phyloP scores from a whole-genome alignment of 2,797 vertebrate species.

The Propithecus deckenii region DNA sequence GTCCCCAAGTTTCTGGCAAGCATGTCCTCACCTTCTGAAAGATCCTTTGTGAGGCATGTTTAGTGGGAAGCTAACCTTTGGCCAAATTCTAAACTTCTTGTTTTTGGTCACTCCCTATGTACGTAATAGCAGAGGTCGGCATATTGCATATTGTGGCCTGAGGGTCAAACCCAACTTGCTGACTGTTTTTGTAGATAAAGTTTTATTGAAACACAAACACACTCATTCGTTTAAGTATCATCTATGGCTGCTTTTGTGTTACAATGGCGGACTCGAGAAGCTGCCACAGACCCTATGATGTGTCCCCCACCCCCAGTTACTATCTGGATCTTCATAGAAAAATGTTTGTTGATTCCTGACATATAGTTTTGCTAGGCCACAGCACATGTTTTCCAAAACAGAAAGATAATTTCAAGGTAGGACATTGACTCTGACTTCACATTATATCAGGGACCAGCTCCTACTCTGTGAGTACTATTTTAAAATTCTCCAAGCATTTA shows the following conservation, averaged over 20 bases:
- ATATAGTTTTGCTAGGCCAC: background rate
- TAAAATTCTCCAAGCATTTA: background rate
- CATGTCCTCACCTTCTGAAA: background rate
- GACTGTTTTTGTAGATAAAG: background rate
- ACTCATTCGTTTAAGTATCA: background rate
- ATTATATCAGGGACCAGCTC: background rate
- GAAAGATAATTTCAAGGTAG: background rate
- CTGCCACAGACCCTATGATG: background rate
- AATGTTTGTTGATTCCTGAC: background rate
- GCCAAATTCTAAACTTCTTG: background rate
- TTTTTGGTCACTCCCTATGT: background rate
- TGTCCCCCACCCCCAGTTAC: background rate
- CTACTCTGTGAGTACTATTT: conserved; percentile 5
- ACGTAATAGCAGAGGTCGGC: background rate
- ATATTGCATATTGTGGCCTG: background rate
- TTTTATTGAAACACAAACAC: background rate
- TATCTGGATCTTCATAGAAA: background rate
- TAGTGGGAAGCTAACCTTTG: background rate
- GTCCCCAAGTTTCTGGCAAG: background rate
- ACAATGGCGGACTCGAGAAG: background rate
- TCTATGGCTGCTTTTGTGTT: background rate
- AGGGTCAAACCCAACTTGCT: background rate
- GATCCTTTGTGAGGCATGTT: background rate
- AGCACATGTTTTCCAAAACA: background rate
- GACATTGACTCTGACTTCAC: background rate